Evolutionary conservation across 2,888 invertebrate species (phyloP), one percentile per base, ranked within the genome.

Genomic region (Torymus texanus): DNA sequence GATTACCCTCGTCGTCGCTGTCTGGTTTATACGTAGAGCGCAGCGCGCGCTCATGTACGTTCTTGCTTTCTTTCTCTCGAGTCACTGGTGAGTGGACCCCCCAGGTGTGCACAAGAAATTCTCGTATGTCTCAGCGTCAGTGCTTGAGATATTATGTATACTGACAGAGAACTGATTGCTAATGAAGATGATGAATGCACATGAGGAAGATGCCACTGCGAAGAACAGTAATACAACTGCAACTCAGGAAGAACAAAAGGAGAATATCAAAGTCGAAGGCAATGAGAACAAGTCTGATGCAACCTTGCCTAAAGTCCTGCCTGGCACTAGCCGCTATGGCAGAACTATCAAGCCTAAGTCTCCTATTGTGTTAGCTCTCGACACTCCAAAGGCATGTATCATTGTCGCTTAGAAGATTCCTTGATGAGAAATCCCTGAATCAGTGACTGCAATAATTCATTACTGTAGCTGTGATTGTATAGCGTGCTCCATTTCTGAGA

Each of bases 291-390:
- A 72, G 56, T 50, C 66, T 29, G n/a, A 16, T 14, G 75, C 72
- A 3, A 59, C 77, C 5, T 21, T 61, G 13, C 18, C 62, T 13
- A 78, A 18, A 21, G 24, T 50, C 8, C 18, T 78, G 16, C 81
- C 81, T 4, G 79, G 82, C 62, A 92, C 89, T 50, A 94, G 93
- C 83, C 92, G 94, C 14, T 94, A 93, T 88, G 94, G 94, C 11
- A 91, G 94, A 86, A 90, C 92, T 71, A 91, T 92, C 51, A 92
- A 92, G 75, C 89, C 91, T 8, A 93, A 93, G 71, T 84, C 86
- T 61, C 85, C 83, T 55, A 83, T 68, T 72, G 84, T 78, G 79
- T 61, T 79, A 59, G 73, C 81, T 74, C 75, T 77, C 50, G 82
- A 81, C 24, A 82, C 78, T 70, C 51, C 77, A 80, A 86, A 87